These are phyloP conservation scores for Semotilus atromaculatus DNA, from an alignment of 2,797 vertebrate species.

Conservation along the genomic window DNA sequence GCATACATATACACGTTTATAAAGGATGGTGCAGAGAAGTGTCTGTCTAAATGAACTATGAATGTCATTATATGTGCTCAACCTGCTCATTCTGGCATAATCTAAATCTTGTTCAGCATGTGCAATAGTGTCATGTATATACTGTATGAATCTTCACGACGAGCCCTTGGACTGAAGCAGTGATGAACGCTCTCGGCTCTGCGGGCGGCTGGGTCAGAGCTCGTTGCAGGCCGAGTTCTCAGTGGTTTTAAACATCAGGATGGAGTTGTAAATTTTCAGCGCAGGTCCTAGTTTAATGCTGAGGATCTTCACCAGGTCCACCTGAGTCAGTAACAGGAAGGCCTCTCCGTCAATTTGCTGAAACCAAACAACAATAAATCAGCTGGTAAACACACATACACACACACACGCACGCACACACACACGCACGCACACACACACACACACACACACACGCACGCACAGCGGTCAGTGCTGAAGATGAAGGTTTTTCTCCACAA, in stretches of 20 bases:
- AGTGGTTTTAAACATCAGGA: constrained; percentile 88
- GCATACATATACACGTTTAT: not conserved
- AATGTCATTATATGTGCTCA: not conserved
- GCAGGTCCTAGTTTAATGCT: constrained; percentile 88
- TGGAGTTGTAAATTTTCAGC: constrained; percentile 89
- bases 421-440: not conserved
- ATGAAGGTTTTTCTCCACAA: not conserved
- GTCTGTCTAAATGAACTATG: not conserved
- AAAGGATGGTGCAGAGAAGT: not conserved
- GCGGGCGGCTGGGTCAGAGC: constrained; percentile 71
- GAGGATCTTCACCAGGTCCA: constrained; percentile 89
- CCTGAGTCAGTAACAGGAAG: constrained; percentile 86
- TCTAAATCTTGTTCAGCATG: not conserved
- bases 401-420: not conserved
- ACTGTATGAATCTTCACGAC: not conserved
- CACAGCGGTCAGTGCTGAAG: not conserved
- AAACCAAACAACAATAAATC: constrained; percentile 20
- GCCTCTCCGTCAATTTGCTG: constrained; percentile 89
- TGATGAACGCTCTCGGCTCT: not conserved
- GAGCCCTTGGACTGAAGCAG: constrained; percentile 22
- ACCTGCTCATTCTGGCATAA: not conserved
- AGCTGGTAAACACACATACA: too few species aligned
- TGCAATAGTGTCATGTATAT: not conserved
- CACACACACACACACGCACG: too few species aligned
- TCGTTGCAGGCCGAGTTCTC: constrained; percentile 84